phyloP scores from a whole-genome alignment of 2,888 invertebrate genomes.

The Pandemis cinnamomeana region DNA sequence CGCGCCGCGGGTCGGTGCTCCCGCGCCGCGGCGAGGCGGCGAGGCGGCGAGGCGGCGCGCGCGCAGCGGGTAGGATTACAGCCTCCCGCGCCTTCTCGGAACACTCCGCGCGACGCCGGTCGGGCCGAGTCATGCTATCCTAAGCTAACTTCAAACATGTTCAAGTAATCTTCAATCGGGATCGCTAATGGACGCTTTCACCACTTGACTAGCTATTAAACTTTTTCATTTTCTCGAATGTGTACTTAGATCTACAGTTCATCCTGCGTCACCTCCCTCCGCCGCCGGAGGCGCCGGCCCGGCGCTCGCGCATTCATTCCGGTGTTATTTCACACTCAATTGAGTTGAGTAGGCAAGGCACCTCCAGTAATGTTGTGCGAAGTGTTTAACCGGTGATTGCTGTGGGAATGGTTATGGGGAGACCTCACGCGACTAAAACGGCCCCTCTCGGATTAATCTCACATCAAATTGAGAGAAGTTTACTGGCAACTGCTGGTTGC shows the following conservation, averaged over 20 bases:
- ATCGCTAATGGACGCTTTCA: constrained; percentile 1
- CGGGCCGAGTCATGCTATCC: background rate
- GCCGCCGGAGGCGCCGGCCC: background rate
- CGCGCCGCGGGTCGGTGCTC: too few relatives aligned
- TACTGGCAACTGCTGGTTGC: too few relatives aligned
- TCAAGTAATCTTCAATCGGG: background rate
- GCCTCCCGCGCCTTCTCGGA: background rate
- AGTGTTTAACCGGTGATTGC: background rate
- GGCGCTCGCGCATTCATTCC: background rate
- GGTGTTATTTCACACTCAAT: constrained; percentile 10
- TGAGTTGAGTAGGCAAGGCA: background rate
- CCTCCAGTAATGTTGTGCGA: background rate
- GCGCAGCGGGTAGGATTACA: background rate
- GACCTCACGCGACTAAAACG: background rate
- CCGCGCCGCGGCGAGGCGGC: too few relatives aligned
- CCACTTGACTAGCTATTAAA: constrained; percentile 1
- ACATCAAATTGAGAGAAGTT: too few relatives aligned
- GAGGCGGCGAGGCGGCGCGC: too few relatives aligned
- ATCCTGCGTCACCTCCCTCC: background rate
- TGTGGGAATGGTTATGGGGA: background rate
- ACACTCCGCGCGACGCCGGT: background rate
- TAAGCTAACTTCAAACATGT: constrained; percentile 2
- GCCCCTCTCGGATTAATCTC: background rate
- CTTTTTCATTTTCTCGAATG: background rate
- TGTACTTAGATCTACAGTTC: background rate